Conservation (phyloP, 2,797 vertebrate species). For the Spinus pinus region DNA sequence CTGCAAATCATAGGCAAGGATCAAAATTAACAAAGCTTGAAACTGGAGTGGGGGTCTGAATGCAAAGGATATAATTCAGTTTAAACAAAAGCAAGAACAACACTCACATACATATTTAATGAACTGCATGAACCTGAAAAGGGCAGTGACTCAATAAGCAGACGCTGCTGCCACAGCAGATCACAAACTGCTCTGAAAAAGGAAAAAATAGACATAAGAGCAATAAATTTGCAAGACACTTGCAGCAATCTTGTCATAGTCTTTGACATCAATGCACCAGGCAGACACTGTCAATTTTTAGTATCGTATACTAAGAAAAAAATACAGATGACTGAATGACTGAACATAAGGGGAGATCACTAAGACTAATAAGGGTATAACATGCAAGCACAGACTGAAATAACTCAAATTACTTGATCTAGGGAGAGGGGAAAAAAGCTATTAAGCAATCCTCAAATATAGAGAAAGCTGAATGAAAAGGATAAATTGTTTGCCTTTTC, state of each 20-base stretch:
- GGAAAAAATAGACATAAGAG: background rate
- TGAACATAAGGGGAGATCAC: background rate
- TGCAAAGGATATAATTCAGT: background rate
- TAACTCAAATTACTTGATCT: background rate
- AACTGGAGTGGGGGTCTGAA: background rate
- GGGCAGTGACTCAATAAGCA: background rate
- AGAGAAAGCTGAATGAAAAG: background rate
- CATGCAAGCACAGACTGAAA: background rate
- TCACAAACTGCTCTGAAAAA: background rate
- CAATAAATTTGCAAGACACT: background rate
- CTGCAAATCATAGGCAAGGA: background rate
- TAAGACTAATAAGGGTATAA: background rate
- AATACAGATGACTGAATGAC: background rate
- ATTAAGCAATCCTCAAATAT: background rate
- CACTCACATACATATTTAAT: background rate
- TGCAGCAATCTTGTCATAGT: background rate
- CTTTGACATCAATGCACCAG: background rate
- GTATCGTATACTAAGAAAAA: background rate
- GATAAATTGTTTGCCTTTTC: background rate
- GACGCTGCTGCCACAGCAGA: background rate
- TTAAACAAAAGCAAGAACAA: background rate
- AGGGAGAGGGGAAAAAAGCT: fast-evolving
- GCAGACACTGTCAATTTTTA: background rate
- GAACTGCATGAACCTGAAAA: background rate
- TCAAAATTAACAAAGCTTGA: background rate